Base-by-base conservation (phyloP, 1,140 invertebrate species). In the Zaprionus inermis region DNA sequence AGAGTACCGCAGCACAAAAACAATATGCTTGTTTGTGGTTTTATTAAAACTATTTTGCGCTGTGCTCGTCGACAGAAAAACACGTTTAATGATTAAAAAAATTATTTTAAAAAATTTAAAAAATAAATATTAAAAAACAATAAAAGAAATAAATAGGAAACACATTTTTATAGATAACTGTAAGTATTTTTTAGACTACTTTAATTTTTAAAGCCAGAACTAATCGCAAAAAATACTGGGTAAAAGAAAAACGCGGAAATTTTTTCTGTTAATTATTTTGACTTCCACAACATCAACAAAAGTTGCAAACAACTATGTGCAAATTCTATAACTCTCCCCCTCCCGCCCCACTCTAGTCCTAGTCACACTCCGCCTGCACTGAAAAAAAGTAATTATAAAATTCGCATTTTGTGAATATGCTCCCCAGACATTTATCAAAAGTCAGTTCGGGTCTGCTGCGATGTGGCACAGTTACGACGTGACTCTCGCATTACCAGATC, bases 341-440 rank as follows among this genome's bases (percentile, higher is more conserved):
- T 7, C 14, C 5, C 14, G n/a, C 36, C 24, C 24, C 24, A 28
- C n/a, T n/a, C n/a, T n/a, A n/a, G n/a, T n/a, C n/a, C n/a, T n/a
- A n/a, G n/a, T n/a, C 36, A n/a, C 36, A 6, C 5, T 7, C n/a
- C 7, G 36, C 36, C 1, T 38, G 36, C 36, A 38, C 36, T 38
- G 24, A n/a, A 38, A 38, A 38, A 38, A 46, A 46, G 44, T 46
- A 46, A 20, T 46, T 46, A 46, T n/a, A 28, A 46, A 46, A 46
- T 46, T 46, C 14, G 14, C 14, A n/a, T 38, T 38, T 38, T 38
- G 14, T n/a, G 14, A 38, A n/a, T 38, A n/a, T 7, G 36, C 14
- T 38, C 36, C 36, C 14, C 36, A 38, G 36, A n/a, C 36, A n/a
- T 38, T 38, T 38, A 38, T 38, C 36, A 38, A 38, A 38, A 38